A percentile compares a stretch with the other conserved stretches of the same genome.
Conservation (phyloP, 2,797 vertebrate species). For the Clarias pachynema region DNA sequence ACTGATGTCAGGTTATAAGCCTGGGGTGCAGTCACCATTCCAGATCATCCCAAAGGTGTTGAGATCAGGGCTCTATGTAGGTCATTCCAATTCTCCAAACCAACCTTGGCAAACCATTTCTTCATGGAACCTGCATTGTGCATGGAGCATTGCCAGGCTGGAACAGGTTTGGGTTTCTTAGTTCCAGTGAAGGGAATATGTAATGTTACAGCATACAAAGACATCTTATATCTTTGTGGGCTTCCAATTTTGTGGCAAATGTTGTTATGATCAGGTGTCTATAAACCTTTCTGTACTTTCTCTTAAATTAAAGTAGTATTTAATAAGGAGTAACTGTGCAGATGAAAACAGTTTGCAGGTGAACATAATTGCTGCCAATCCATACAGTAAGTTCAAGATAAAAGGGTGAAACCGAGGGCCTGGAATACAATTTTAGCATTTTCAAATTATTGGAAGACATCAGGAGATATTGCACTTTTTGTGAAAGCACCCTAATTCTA, state of each 20-base stretch:
- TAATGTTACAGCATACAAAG: neutral
- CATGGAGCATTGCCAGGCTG: neutral
- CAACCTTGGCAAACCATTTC: neutral
- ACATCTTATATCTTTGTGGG: neutral
- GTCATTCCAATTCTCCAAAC: neutral
- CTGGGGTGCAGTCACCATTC: neutral
- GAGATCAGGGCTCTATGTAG: neutral
- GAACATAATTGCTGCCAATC: neutral
- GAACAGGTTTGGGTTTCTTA: neutral
- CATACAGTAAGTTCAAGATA: neutral
- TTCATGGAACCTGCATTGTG: neutral
- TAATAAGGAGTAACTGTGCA: neutral
- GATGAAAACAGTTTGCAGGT: neutral
- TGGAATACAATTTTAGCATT: neutral
- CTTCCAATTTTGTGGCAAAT: neutral
- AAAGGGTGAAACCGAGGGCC: neutral
- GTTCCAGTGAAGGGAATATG: neutral
- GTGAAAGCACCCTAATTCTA: neutral
- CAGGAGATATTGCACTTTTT: neutral
- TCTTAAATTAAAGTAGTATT: neutral
- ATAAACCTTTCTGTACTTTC: neutral
- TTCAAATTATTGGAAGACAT: neutral
- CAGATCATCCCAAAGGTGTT: constrained; percentile 4
- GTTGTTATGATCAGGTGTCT: neutral
- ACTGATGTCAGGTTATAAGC: neutral